phyloP scores from a whole-genome alignment of 2,888 invertebrate genomes.

The Noctua janthe region DNA sequence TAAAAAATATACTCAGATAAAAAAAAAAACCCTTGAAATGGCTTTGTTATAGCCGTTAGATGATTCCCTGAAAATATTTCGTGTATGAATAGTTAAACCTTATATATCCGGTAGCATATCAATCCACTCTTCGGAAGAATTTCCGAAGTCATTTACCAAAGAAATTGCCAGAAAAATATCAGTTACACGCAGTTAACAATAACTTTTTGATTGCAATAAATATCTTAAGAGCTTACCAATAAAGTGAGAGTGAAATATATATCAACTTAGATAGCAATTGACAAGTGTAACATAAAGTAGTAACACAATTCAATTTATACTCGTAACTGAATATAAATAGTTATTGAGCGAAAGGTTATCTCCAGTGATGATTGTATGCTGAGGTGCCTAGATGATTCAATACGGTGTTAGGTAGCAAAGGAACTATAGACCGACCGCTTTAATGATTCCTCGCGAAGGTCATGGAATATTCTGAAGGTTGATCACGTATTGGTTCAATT shows the following conservation, averaged over 20 bases:
- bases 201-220: neutral
- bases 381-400: constrained; percentile 39
- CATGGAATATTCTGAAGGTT: no score
- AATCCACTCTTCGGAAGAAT: no score
- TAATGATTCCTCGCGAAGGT: no score
- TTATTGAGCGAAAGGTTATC: constrained; percentile 53
- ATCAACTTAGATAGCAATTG: constrained; percentile 44
- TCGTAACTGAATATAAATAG: constrained; percentile 52
- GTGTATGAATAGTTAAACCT: no score
- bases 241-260: constrained; percentile 39
- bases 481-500: no score
- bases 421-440: no score
- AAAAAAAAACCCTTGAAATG: no score
- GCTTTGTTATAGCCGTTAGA: no score
- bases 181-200: neutral
- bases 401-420: neutral
- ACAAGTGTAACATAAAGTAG: constrained; percentile 41
- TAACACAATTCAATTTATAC: constrained; percentile 51
- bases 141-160: no score
- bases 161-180: neutral
- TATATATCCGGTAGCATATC: neutral
- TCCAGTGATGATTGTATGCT: constrained; percentile 7
- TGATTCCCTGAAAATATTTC: no score
- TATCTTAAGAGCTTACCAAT: constrained; percentile 11
- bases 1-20: no score